Percentiles rank a stretch among this genome's conserved stretches.
Evolutionary conservation across 1,140 invertebrate species (phyloP).

Genomic region (Procambarus virginalis): DNA sequence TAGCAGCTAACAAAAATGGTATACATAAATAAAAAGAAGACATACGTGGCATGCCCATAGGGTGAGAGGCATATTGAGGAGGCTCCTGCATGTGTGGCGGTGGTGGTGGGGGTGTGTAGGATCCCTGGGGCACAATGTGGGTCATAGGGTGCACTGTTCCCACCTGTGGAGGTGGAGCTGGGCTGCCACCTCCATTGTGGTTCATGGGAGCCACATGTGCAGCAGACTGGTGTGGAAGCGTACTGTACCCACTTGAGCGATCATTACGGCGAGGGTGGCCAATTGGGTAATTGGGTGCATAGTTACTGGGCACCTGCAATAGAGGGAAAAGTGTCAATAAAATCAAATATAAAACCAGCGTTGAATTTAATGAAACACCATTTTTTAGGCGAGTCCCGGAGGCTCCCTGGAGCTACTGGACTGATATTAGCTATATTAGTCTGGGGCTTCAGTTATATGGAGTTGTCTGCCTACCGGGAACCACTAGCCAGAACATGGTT

Average conservation of each 20-base stretch:
- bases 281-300: constrained; percentile 93
- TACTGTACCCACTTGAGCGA: constrained; percentile 86
- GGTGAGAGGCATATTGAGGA: constrained; percentile 77
- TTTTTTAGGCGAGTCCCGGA: too few relatives aligned
- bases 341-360: too few relatives aligned
- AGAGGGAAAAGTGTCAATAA: background rate
- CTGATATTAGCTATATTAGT: too few relatives aligned
- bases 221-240: constrained; percentile 77
- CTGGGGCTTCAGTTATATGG: too few relatives aligned
- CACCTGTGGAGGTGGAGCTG: constrained; percentile 73
- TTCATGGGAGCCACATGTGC: constrained; percentile 73
- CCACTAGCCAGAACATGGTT: too few relatives aligned
- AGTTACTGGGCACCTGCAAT: constrained; percentile 87
- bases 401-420: too few relatives aligned
- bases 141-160: constrained; percentile 85
- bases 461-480: too few relatives aligned
- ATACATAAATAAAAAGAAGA: constrained; percentile 70
- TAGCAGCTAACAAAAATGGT: background rate
- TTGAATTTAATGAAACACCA: too few relatives aligned
- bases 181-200: constrained; percentile 68
- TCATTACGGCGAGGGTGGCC: constrained; percentile 83
- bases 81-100: constrained; percentile 72
- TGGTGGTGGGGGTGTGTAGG: constrained; percentile 76
- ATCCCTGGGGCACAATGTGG: constrained; percentile 75
- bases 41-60: constrained; percentile 87